Conservation (phyloP, 2,888 invertebrate species). For the Scotopteryx bipunctaria region DNA sequence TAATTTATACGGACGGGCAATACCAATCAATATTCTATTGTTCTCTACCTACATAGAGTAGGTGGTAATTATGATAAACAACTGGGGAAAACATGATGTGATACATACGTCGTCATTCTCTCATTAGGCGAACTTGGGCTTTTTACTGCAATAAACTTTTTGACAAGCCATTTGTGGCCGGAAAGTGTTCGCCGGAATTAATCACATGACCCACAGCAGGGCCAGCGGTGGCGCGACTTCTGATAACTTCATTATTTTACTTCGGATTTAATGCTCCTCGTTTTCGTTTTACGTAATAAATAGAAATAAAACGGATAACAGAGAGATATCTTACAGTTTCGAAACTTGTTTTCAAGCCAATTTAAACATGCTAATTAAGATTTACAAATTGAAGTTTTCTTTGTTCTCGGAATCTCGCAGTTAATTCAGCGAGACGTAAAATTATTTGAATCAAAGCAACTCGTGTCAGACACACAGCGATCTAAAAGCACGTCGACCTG, state of each 20-base stretch:
- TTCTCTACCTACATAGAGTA: no score
- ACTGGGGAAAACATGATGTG: conserved; percentile 60
- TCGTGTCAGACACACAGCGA: conserved; percentile 58
- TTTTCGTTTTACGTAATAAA: conserved; percentile 39
- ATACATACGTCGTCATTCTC: conserved; percentile 73
- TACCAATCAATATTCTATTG: no score
- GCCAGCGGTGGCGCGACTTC: conserved; percentile 46
- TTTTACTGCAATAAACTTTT: conserved; percentile 80
- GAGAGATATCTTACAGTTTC: conserved; percentile 43
- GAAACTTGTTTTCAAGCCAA: conserved; percentile 45
- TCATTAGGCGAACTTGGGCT: conserved; percentile 66
- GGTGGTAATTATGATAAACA: no score
- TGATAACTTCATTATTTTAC: conserved; percentile 65
- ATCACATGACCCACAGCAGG: conserved; percentile 68
- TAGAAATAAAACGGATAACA: conserved; percentile 35
- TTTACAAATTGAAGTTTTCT: conserved; percentile 61
- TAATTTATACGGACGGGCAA: no score
- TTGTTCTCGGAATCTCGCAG: conserved; percentile 62
- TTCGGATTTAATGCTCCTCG: conserved; percentile 46
- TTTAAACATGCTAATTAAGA: conserved; percentile 62
- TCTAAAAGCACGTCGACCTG: conserved; percentile 44
- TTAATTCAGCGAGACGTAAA: conserved; percentile 64
- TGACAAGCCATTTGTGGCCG: conserved; percentile 76
- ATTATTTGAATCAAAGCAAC: conserved; percentile 68
- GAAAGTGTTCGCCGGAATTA: conserved; percentile 73